Evolutionary conservation across 2,888 invertebrate genomes (phyloP).

Genomic region (Odontomyia ornata): DNA sequence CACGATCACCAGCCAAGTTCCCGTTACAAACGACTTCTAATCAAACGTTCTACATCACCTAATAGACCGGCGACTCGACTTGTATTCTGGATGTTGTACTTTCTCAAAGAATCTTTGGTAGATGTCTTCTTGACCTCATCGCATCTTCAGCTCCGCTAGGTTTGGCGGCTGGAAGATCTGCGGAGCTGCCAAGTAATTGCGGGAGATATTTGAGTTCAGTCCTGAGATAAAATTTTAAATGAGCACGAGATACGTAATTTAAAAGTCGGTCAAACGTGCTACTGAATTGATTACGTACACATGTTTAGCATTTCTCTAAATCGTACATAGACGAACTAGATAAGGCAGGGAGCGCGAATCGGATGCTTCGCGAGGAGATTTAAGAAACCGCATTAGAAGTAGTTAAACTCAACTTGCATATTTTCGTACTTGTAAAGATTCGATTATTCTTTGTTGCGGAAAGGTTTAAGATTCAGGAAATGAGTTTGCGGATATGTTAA

Average conservation of each 20-base stretch:
- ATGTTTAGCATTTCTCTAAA: no score
- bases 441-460: no score
- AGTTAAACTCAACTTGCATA: not conserved
- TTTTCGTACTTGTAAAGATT: not conserved
- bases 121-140: not conserved
- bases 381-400: not conserved
- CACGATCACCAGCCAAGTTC: slow-evolving; percentile 19
- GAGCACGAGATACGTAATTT: slow-evolving; percentile 14
- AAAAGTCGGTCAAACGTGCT: slow-evolving; percentile 43
- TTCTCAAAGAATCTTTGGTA: slow-evolving; percentile 12
- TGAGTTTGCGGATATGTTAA: no score
- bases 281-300: slow-evolving; percentile 35
- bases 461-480: no score
- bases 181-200: not conserved
- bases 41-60: slow-evolving; percentile 33
- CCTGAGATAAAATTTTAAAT: slow-evolving; percentile 14
- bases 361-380: no score
- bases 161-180: not conserved
- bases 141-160: no score
- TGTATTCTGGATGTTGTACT: not conserved
- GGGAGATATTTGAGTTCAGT: not conserved
- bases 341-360: no score
- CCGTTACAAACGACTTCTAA: slow-evolving; percentile 34
- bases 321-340: no score
- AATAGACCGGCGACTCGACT: not conserved